Base-by-base conservation (phyloP, 1,140 invertebrate genomes). In the Neodiprion pinetum region DNA sequence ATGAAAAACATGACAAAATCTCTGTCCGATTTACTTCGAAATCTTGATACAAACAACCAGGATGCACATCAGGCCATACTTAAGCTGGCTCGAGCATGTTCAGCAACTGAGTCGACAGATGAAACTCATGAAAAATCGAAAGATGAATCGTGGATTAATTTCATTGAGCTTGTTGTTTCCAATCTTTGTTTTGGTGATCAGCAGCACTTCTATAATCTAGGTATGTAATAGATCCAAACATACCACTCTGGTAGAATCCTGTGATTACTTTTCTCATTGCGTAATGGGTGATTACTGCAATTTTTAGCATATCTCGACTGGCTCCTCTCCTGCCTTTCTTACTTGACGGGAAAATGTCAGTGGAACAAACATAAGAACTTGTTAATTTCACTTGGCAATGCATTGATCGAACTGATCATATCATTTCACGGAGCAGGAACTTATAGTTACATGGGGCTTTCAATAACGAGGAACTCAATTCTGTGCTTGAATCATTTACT, bases 181-280 rank as follows among this genome's bases (percentile, higher is more conserved):
- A 85, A 84, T 76, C 78, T 87, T 14, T 83, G 80, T 67, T 83
- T 80, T 14, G 84, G 83, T 21, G 85, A 86, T 75, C 85, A 85
- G 47, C 87, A 90, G 76, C 86, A 90, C 78, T 90, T 90, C 80
- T 91, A 90, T 77, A 91, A 90, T 81, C 82, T 91, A 72, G 89
- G 90, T 90, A 83, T 78, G 74, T 67, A 21, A 71, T 71, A 66
- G 49, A 75, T 70, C 23, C 73, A 23, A 14, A 67, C 67, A 73
- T 73, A 68, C 4, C 48, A 72, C 74, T 73, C 12, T 21, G n/a
- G 9, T 40, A 40, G 28, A 40, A 17, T 61, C 53, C 40, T 66
- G 9, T 10, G 70, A 48, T 65, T 75, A 40, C 28, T 40, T 72
- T 7, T 71, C 71, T 72, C 61, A n/a, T 48, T 53, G 72, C 68